phyloP scores from a whole-genome alignment of 2,113 vertebrate genomes.

The Erinaceus europaeus region DNA sequence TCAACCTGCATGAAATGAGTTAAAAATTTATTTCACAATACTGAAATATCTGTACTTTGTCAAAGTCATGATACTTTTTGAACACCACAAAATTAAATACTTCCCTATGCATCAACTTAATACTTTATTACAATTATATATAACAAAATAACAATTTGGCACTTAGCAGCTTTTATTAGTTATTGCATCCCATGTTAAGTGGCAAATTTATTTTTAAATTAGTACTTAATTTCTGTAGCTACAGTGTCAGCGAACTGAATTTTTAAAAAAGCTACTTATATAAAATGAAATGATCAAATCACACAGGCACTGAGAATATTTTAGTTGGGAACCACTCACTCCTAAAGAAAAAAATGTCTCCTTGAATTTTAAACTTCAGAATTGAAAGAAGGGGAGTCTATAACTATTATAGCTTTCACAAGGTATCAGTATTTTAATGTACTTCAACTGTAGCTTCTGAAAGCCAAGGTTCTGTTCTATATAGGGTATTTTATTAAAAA shows the following conservation, averaged over 20 bases:
- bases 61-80: slow-evolving; percentile 40
- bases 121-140: slow-evolving; percentile 8
- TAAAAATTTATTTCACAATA: slow-evolving; percentile 60
- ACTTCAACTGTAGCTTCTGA: neutral
- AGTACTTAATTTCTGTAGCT: slow-evolving; percentile 53
- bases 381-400: neutral
- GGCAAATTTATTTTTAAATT: slow-evolving; percentile 44
- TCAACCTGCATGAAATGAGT: slow-evolving; percentile 56
- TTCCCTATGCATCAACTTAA: slow-evolving; percentile 55
- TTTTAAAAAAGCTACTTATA: neutral
- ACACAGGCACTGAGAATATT: slow-evolving; percentile 48
- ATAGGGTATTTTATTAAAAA: neutral
- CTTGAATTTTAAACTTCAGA: neutral
- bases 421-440: neutral
- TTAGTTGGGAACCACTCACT: neutral
- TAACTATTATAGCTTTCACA: neutral
- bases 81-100: slow-evolving; percentile 73
- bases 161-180: slow-evolving; percentile 76
- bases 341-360: neutral
- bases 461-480: neutral
- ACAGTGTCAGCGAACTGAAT: slow-evolving; percentile 48
- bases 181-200: slow-evolving; percentile 74
- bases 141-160: slow-evolving; percentile 76
- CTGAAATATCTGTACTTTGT: slow-evolving; percentile 56
- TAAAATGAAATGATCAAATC: slow-evolving; percentile 42